These are phyloP conservation scores for Hylomyscus alleni DNA, from an alignment of 2,797 vertebrate species.

Conservation along the genomic window DNA sequence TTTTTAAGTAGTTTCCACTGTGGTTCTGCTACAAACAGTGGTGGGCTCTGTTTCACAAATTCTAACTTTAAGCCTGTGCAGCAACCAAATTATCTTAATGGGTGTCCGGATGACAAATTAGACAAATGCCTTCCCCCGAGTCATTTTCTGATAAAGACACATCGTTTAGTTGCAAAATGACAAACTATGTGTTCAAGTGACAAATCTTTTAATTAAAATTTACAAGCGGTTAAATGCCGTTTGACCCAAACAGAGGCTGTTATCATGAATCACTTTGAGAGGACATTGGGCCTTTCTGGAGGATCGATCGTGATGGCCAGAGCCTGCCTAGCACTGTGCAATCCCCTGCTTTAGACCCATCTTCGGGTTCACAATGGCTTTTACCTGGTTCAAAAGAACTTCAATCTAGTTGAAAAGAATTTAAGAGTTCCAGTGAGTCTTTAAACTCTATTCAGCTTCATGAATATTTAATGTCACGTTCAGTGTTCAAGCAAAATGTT, in stretches of 20 bases:
- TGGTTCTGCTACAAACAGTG: constrained; percentile 66
- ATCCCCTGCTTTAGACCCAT: background rate
- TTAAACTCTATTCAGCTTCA: constrained; percentile 83
- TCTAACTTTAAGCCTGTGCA: constrained; percentile 76
- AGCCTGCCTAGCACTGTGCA: constrained; percentile 41
- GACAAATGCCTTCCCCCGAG: constrained; percentile 84
- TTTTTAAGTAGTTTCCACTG: constrained; percentile 73
- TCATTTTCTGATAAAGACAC: constrained; percentile 86
- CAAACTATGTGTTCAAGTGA: constrained; percentile 88
- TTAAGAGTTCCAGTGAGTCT: constrained; percentile 84
- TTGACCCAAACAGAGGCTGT: constrained; percentile 86
- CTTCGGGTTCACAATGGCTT: constrained; percentile 61
- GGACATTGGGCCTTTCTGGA: constrained; percentile 70
- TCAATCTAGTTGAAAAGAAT: constrained; percentile 88
- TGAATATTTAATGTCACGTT: constrained; percentile 90
- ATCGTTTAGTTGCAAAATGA: constrained; percentile 83
- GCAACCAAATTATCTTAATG: constrained; percentile 82
- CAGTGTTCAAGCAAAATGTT: constrained; percentile 83
- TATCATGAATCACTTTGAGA: constrained; percentile 86
- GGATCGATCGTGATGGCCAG: constrained; percentile 82
- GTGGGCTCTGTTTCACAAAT: constrained; percentile 75
- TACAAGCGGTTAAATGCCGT: constrained; percentile 87
- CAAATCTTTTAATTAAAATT: constrained; percentile 89
- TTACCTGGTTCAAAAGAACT: constrained; percentile 74
- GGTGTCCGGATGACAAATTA: constrained; percentile 83